A percentile compares a stretch with the other conserved stretches of the same genome.
phyloP scores from a whole-genome alignment of 2,797 vertebrate species.

The Clarias platycephalus region DNA sequence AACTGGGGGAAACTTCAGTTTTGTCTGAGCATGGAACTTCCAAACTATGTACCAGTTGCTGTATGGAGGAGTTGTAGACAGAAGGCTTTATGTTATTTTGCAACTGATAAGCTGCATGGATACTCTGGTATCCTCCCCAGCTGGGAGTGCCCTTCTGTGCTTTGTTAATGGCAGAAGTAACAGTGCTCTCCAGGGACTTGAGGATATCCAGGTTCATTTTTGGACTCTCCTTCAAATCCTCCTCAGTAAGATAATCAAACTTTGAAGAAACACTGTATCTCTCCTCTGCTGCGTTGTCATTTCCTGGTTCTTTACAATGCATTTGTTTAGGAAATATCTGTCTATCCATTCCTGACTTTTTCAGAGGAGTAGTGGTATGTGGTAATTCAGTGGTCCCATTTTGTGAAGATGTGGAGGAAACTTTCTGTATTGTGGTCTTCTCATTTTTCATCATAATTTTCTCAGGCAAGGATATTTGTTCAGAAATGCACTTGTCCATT shows the following conservation, averaged over 20 bases:
- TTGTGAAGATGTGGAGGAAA: conserved; percentile 86
- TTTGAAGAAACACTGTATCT: conserved; percentile 88
- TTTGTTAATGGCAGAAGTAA: conserved; percentile 97
- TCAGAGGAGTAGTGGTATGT: conserved; percentile 75
- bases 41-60: conserved; percentile 73
- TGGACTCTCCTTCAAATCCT: conserved; percentile 92
- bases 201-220: conserved; percentile 95
- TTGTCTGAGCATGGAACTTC: conserved; percentile 79
- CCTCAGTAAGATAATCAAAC: conserved; percentile 94
- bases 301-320: conserved; percentile 73
- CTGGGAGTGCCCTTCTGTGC: conserved; percentile 96
- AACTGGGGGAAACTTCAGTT: conserved; percentile 82
- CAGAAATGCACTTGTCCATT: conserved; percentile 65
- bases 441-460: conserved; percentile 77
- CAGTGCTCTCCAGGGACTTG: conserved; percentile 96
- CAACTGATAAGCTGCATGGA: conserved; percentile 97
- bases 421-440: conserved; percentile 88
- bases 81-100: conserved; percentile 89
- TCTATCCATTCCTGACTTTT: conserved; percentile 85
- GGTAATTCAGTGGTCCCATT: conserved; percentile 70
- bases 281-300: conserved; percentile 77
- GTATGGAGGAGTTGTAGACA: conserved; percentile 79
- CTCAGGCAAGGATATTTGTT: conserved; percentile 60
- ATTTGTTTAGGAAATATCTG: conserved; percentile 72
- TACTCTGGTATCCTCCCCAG: conserved; percentile 98